Percentiles rank a stretch among this genome's conserved stretches.
phyloP scores from a whole-genome alignment of 1,140 invertebrate genomes.

The Adelges cooleyi region DNA sequence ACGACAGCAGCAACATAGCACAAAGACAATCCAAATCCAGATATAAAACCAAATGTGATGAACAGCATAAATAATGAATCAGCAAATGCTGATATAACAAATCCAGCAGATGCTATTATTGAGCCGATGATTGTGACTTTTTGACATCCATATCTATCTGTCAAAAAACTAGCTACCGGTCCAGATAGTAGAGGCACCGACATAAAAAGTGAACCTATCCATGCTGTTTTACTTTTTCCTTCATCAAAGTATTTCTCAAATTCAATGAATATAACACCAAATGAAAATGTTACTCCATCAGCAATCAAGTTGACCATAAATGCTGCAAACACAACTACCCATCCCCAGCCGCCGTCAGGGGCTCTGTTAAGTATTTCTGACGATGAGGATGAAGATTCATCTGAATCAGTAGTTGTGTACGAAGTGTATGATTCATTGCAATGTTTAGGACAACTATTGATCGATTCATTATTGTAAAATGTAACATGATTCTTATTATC shows the following conservation, averaged over 20 bases:
- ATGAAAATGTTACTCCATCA: slow-evolving; percentile 78
- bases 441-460: not conserved
- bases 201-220: slow-evolving; percentile 81
- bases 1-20: slow-evolving; percentile 85
- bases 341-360: slow-evolving; percentile 76
- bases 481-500: slow-evolving; percentile 10
- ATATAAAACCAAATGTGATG: slow-evolving; percentile 74
- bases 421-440: slow-evolving; percentile 11
- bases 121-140: slow-evolving; percentile 34
- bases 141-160: slow-evolving; percentile 49
- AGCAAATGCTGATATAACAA: slow-evolving; percentile 62
- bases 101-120: slow-evolving; percentile 62
- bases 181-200: slow-evolving; percentile 80
- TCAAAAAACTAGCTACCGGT: slow-evolving; percentile 75
- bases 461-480: slow-evolving; percentile 8
- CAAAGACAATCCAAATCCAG: slow-evolving; percentile 71
- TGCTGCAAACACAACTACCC: slow-evolving; percentile 79
- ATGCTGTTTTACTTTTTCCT: slow-evolving; percentile 59
- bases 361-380: slow-evolving; percentile 46
- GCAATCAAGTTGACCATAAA: slow-evolving; percentile 86
- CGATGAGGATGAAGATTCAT: slow-evolving; percentile 14
- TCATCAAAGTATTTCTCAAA: slow-evolving; percentile 67
- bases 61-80: slow-evolving; percentile 64
- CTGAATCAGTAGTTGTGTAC: slow-evolving; percentile 9
- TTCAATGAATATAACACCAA: slow-evolving; percentile 70